Evolutionary conservation across 2,113 vertebrate genomes (phyloP).

Genomic region (Pyxicephalus adspersus): DNA sequence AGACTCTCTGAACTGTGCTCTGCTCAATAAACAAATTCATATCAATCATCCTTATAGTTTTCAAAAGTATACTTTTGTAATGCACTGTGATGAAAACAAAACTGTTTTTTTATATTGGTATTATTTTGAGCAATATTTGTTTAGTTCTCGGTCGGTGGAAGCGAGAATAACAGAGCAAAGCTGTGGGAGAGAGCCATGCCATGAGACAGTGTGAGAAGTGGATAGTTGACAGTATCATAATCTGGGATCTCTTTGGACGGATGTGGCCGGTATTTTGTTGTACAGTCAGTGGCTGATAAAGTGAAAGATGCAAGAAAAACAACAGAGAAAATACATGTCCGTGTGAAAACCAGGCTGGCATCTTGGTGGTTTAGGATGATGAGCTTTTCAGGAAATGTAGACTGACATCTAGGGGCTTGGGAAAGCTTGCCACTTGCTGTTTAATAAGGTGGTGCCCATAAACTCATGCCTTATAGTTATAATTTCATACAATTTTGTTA

Average conservation of each 20-base stretch:
- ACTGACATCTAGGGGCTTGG: constrained; percentile 24
- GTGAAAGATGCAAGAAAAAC: constrained; percentile 12
- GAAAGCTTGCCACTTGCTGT: not conserved
- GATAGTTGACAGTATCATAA: constrained; percentile 7
- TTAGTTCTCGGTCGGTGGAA: not conserved
- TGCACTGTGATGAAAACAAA: no score
- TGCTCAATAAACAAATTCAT: no score
- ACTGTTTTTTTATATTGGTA: not conserved
- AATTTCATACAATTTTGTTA: no score
- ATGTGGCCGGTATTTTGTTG: constrained; percentile 30
- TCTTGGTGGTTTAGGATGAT: not conserved
- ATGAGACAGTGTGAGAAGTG: constrained; percentile 24
- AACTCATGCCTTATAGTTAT: no score
- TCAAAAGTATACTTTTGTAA: no score
- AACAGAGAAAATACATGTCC: not conserved
- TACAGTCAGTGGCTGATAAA: constrained; percentile 5
- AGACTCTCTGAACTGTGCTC: no score
- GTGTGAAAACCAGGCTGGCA: not conserved
- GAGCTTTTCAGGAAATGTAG: not conserved
- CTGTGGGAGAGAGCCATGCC: not conserved
- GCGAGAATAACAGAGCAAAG: not conserved
- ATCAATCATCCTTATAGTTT: no score
- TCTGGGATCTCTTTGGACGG: constrained; percentile 7
- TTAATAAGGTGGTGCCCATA: no score
- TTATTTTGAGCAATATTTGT: not conserved